phyloP scores from a whole-genome alignment of 1,140 invertebrate genomes.

The Drosophila orena region DNA sequence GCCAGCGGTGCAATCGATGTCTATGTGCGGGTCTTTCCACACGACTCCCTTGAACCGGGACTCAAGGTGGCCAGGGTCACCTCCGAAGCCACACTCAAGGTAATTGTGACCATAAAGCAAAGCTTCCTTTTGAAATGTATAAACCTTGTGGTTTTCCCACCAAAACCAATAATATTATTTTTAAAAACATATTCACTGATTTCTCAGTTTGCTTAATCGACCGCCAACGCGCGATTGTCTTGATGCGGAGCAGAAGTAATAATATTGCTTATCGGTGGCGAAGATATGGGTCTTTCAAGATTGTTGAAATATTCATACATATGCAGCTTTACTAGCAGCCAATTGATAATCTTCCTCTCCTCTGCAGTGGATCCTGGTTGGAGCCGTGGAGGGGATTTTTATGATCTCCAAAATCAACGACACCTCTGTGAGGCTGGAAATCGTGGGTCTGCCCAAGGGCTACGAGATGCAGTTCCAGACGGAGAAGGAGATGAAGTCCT shows the following conservation, averaged over 20 bases:
- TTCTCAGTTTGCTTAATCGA: no score
- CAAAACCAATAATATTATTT: no score
- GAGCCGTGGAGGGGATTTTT: conserved; percentile 92
- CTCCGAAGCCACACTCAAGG: conserved; percentile 70
- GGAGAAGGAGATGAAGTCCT: conserved; percentile 86
- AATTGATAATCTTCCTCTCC: conserved; percentile 15
- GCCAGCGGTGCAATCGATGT: conserved; percentile 84
- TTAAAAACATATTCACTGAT: no score
- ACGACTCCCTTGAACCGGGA: conserved; percentile 88
- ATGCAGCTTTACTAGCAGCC: neutral
- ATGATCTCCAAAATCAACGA: conserved; percentile 66
- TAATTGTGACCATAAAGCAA: conserved; percentile 6
- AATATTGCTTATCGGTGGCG: neutral
- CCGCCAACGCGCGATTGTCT: no score
- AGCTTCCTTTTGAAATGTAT: no score
- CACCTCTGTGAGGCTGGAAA: conserved; percentile 63
- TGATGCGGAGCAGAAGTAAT: no score
- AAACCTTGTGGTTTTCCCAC: no score
- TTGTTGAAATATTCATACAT: neutral
- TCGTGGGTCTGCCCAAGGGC: conserved; percentile 67
- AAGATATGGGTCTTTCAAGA: neutral
- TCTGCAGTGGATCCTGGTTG: conserved; percentile 90
- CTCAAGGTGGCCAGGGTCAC: conserved; percentile 86
- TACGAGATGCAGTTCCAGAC: conserved; percentile 72
- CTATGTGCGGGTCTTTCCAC: conserved; percentile 89